Base-by-base conservation (phyloP, 2,888 invertebrate species). In the Galerucella pusilla region DNA sequence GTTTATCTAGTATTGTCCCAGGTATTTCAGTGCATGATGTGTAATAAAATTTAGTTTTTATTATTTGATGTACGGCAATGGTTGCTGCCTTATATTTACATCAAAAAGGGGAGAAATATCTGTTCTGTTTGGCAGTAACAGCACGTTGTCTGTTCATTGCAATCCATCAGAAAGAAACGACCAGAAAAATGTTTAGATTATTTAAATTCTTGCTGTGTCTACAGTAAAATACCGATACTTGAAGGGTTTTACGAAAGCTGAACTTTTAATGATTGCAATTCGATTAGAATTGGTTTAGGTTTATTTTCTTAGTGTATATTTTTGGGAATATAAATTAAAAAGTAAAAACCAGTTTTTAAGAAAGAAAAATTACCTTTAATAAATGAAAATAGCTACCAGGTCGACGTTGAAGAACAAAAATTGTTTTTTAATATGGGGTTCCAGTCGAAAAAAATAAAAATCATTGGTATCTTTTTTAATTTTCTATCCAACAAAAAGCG, bases 351-450 rank as follows among this genome's bases (percentile, higher is more conserved):
- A 54, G 54, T n/a, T 54, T 54, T 54, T 54, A 7, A 14, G 54
- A 54, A 54, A 42, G 20, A 35, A 46, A 67, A 67, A 67, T 67
- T 67, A 67, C 52, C 28, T 28, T 16, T 54, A 54, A 67, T 67
- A 67, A 67, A 67, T 54, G 20, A 67, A 67, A 67, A 67, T 67
- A 35, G 45, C 54, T 12, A 16, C 5, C n/a, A 83, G 84, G 81
- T 82, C 83, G 78, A 81, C 77, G 74, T 77, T 79, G 78, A 84
- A 46, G 28, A 46, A 11, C 84, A 85, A 85, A 86, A 86, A 86
- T 86, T 86, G 86, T 86, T 86, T 86, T 86, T 86, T 86, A 86
- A 86, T 86, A 84, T 82, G 78, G 83, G 86, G 85, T 85, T 85
- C 85, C 82, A 71, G 57, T 84, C 84, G 83, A 83, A 49, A 14